Evolutionary conservation across 1,140 invertebrate genomes (phyloP).

Genomic region (Drosophila miranda): DNA sequence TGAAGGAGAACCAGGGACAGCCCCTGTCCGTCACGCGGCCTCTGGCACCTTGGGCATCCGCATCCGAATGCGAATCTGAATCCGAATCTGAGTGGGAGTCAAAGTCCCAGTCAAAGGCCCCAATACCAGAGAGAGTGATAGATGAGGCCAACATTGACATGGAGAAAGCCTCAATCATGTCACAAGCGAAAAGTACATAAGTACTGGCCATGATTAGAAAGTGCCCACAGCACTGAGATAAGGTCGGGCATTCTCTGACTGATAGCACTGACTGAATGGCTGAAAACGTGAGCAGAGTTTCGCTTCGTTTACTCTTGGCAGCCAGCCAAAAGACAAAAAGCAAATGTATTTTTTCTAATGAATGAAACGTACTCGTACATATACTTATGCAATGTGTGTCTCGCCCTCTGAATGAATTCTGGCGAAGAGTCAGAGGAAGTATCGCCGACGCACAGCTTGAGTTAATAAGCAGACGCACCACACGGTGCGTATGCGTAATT

Average conservation of each 20-base stretch:
- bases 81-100: no score
- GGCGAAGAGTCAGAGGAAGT: slow-evolving; percentile 35
- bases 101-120: slow-evolving; percentile 8
- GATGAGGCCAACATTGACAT: slow-evolving; percentile 65
- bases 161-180: slow-evolving; percentile 38
- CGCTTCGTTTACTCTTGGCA: slow-evolving; percentile 48
- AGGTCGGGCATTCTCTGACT: slow-evolving; percentile 18
- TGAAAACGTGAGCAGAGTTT: slow-evolving; percentile 62
- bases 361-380: slow-evolving; percentile 46
- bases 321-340: slow-evolving; percentile 47
- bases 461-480: slow-evolving; percentile 52
- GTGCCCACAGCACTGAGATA: slow-evolving; percentile 43
- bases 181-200: slow-evolving; percentile 60
- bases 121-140: slow-evolving; percentile 34
- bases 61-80: not conserved
- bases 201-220: slow-evolving; percentile 61
- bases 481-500: slow-evolving; percentile 65
- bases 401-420: slow-evolving; percentile 49
- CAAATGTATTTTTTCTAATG: slow-evolving; percentile 71
- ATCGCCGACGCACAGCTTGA: slow-evolving; percentile 52
- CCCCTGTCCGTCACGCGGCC: slow-evolving; percentile 26
- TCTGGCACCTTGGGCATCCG: slow-evolving; percentile 35
- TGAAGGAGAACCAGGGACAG: slow-evolving; percentile 65
- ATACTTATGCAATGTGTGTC: slow-evolving; percentile 1
- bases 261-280: slow-evolving; percentile 12